These are phyloP conservation scores for Callopanchax toddi DNA, from an alignment of 2,113 vertebrate genomes.

Conservation along the genomic window DNA sequence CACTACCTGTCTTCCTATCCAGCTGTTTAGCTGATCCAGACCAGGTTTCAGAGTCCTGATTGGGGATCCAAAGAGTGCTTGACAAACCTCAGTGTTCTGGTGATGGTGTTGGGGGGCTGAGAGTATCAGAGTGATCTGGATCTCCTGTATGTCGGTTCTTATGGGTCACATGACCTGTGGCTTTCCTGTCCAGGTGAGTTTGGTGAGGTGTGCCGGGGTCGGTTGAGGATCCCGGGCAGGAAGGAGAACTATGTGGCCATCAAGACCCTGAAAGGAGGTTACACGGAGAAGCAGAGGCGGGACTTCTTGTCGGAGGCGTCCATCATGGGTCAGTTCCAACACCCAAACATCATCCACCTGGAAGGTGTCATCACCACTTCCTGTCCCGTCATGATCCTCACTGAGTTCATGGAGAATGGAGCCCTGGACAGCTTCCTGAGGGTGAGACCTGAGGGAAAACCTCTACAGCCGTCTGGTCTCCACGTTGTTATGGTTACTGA, in stretches of 20 bases:
- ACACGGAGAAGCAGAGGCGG: constrained; percentile 67
- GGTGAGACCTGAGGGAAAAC: constrained; percentile 42
- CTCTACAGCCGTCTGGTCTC: no score
- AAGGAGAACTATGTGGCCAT: constrained; percentile 70
- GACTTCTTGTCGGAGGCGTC: constrained; percentile 72
- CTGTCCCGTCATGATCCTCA: constrained; percentile 74
- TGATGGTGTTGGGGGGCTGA: not conserved
- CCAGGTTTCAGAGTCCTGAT: no score
- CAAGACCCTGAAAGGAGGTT: constrained; percentile 69
- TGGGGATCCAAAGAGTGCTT: no score
- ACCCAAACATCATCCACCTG: constrained; percentile 76
- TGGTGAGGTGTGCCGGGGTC: constrained; percentile 38
- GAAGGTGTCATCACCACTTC: constrained; percentile 72
- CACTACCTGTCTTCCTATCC: no score
- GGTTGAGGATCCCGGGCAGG: constrained; percentile 52
- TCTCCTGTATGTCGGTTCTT: not conserved
- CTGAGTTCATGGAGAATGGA: constrained; percentile 74
- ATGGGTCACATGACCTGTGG: not conserved
- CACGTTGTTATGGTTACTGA: no score
- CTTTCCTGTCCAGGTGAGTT: constrained; percentile 25
- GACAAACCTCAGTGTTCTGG: constrained; percentile 20
- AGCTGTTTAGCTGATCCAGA: no score
- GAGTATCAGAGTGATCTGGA: not conserved
- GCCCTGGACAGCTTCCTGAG: constrained; percentile 72
- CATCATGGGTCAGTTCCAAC: constrained; percentile 76